Percentiles rank a stretch among this genome's conserved stretches.
Evolutionary conservation across 2,888 invertebrate species (phyloP).

Genomic region (Tortricodes alternella): DNA sequence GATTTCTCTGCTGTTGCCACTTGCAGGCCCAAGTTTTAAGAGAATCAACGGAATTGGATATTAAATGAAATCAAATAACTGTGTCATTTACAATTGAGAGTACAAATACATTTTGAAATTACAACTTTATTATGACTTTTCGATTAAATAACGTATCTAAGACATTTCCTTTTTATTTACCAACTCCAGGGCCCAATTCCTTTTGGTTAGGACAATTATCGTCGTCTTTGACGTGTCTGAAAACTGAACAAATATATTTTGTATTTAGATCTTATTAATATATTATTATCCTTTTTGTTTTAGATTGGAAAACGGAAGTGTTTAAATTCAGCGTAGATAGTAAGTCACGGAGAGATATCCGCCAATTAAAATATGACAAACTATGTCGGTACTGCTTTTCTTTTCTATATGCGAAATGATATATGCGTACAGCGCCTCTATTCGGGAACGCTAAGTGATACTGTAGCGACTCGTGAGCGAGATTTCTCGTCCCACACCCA

Average conservation of each 20-base stretch:
- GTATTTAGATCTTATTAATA: neutral
- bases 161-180: slow-evolving; percentile 29
- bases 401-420: no score
- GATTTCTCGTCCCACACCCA: no score
- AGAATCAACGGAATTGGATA: neutral
- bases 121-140: slow-evolving; percentile 22
- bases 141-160: slow-evolving; percentile 27
- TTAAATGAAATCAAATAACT: neutral
- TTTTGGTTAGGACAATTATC: slow-evolving; percentile 68
- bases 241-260: slow-evolving; percentile 54
- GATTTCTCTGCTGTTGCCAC: slow-evolving; percentile 56
- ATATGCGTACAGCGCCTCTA: no score
- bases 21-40: slow-evolving; percentile 40
- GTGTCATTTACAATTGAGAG: neutral
- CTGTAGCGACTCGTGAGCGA: no score
- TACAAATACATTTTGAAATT: neutral
- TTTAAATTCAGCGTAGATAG: no score
- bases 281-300: no score
- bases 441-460: no score
- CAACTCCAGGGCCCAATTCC: slow-evolving; percentile 48
- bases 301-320: no score
- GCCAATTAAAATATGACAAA: no score
- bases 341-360: no score
- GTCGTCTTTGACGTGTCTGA: slow-evolving; percentile 71
- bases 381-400: no score